Conservation (phyloP, 2,888 invertebrate species). For the Caenorhabditis afra region DNA sequence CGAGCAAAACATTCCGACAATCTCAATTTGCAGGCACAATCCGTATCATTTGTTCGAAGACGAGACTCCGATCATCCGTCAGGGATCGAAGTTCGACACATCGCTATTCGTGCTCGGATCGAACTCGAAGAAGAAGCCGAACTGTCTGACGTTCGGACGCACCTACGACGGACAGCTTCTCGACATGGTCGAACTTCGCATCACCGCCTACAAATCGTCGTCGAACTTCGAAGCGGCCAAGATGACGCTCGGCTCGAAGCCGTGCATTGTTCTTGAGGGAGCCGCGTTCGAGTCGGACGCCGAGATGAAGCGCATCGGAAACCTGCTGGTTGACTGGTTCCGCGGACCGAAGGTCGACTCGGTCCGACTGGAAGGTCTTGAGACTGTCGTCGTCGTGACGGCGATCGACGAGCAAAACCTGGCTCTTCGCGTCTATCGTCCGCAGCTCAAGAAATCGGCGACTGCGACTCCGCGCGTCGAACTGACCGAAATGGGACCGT, state of each 20-base stretch:
- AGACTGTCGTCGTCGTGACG: constrained; percentile 93
- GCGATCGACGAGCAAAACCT: constrained; percentile 85
- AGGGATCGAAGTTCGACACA: constrained; percentile 87
- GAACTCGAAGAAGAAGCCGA: constrained; percentile 89
- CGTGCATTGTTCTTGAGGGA: constrained; percentile 92
- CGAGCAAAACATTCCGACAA: no score
- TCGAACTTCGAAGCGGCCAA: constrained; percentile 84
- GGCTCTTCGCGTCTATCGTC: constrained; percentile 83
- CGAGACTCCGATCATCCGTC: constrained; percentile 86
- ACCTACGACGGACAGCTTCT: constrained; percentile 91
- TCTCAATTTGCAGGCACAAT: constrained; percentile 76
- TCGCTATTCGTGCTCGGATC: constrained; percentile 92
- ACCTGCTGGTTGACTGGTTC: constrained; percentile 92
- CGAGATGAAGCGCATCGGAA: constrained; percentile 90
- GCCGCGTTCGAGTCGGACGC: constrained; percentile 89
- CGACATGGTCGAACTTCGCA: constrained; percentile 96
- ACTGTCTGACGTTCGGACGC: constrained; percentile 83
- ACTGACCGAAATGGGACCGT: constrained; percentile 94
- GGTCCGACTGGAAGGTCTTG: constrained; percentile 92
- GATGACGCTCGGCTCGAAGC: constrained; percentile 89
- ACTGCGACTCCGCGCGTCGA: constrained; percentile 91
- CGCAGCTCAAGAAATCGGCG: constrained; percentile 92
- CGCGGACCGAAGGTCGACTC: constrained; percentile 89
- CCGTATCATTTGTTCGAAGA: constrained; percentile 95
- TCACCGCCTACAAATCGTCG: constrained; percentile 87